These are phyloP conservation scores for Oegoconia quadripuncta DNA, from an alignment of 2,888 invertebrate species.

Conservation along the genomic window DNA sequence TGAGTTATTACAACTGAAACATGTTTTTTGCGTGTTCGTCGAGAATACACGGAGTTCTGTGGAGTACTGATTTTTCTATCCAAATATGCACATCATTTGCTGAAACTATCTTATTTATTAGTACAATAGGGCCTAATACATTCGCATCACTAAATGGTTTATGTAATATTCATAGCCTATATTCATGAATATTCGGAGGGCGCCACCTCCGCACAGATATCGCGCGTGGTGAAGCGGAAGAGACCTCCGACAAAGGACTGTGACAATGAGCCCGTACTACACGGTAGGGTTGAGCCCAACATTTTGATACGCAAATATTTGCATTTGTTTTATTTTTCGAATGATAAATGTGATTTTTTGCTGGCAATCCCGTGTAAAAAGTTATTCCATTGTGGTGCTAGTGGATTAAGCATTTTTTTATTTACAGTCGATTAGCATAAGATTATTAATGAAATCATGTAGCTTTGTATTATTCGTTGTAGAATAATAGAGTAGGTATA, in stretches of 20 bases:
- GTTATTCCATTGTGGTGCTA: neutral
- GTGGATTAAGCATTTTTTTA: neutral
- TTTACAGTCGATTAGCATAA: neutral
- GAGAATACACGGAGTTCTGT: no score
- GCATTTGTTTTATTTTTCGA: slow-evolving; percentile 18
- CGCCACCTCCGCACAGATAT: slow-evolving; percentile 52
- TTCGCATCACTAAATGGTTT: no score
- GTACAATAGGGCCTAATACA: no score
- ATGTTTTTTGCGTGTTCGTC: no score
- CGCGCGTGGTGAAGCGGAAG: slow-evolving; percentile 70
- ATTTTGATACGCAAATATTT: slow-evolving; percentile 28
- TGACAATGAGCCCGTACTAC: slow-evolving; percentile 52
- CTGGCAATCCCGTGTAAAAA: neutral
- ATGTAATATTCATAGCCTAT: no score
- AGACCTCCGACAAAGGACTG: slow-evolving; percentile 71
- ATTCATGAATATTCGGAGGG: slow-evolving; percentile 54
- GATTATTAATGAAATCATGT: no score
- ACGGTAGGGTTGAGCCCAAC: slow-evolving; percentile 42
- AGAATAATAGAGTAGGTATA: no score
- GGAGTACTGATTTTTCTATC: no score
- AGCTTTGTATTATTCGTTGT: no score
- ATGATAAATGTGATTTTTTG: slow-evolving; percentile 7
- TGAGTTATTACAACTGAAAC: no score
- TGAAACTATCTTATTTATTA: no score
- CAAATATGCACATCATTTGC: no score